These are phyloP conservation scores for Dromococcyx pavoninus DNA, from an alignment of 2,797 vertebrate species.

Conservation along the genomic window DNA sequence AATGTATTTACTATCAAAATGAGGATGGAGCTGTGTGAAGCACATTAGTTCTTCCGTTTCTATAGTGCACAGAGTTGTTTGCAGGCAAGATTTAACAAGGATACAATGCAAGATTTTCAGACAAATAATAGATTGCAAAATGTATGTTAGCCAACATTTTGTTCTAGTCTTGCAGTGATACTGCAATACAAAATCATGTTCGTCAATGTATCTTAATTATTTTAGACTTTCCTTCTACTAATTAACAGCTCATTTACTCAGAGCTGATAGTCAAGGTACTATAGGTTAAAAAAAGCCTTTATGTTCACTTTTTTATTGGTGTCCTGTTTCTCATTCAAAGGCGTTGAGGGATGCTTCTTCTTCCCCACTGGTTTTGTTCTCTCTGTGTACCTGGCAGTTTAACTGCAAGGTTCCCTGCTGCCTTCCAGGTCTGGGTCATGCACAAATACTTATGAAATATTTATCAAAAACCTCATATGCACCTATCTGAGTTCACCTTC, in stretches of 20 bases:
- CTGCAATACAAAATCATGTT: neutral
- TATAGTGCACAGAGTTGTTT: neutral
- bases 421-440: neutral
- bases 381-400: neutral
- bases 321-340: neutral
- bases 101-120: neutral
- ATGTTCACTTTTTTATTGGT: neutral
- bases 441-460: constrained; percentile 14
- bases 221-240: neutral
- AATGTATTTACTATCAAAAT: neutral
- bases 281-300: neutral
- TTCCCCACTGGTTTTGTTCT: neutral
- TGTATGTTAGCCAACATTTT: neutral
- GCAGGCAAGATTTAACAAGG: neutral
- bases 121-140: neutral
- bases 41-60: neutral
- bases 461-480: neutral
- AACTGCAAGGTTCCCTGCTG: neutral
- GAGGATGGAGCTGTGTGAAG: neutral
- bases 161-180: neutral
- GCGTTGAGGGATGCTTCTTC: neutral
- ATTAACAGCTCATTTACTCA: neutral
- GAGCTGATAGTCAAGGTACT: neutral
- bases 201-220: neutral
- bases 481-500: constrained; percentile 1